Conservation (phyloP, 1,140 invertebrate genomes). For the Drosophila parvula region DNA sequence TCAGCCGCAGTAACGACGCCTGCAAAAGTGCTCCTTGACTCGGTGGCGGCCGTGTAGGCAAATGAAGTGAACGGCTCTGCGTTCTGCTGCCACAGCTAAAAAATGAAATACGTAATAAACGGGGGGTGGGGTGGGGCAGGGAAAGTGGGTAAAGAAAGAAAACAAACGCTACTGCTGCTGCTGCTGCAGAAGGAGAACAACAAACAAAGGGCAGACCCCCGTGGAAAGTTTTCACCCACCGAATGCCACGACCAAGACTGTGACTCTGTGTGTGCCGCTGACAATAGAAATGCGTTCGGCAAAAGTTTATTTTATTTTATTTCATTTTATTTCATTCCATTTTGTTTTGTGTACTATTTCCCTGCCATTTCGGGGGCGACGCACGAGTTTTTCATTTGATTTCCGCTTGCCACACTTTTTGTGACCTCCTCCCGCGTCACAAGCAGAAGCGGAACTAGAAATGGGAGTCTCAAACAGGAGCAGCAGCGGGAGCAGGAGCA, state of each 20-base stretch:
- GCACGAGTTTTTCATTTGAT: constrained; percentile 77
- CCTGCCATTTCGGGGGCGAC: constrained; percentile 31
- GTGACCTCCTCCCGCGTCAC: constrained; percentile 24
- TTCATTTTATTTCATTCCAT: constrained; percentile 14
- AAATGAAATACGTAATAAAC: constrained; percentile 62
- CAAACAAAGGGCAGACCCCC: constrained; percentile 43
- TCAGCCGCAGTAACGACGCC: constrained; percentile 59
- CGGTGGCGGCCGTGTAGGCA: constrained; percentile 67
- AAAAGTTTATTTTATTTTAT: constrained; percentile 56
- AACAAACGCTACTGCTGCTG: constrained; percentile 30
- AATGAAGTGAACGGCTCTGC: constrained; percentile 72
- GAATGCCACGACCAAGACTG: constrained; percentile 37
- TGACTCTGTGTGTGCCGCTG: constrained; percentile 41
- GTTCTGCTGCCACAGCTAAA: constrained; percentile 44
- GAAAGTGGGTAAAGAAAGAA: constrained; percentile 34
- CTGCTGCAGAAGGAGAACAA: constrained; percentile 4
- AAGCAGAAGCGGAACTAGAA: constrained; percentile 15
- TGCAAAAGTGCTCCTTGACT: constrained; percentile 59
- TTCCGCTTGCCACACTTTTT: constrained; percentile 75
- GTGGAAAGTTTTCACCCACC: constrained; percentile 65
- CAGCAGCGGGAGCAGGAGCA: constrained; percentile 8
- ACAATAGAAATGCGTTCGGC: constrained; percentile 78
- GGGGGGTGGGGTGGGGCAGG: not conserved
- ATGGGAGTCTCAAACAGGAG: constrained; percentile 20
- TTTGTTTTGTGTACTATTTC: constrained; percentile 49